Evolutionary conservation across 23 tunicate genomes (phyloP), one percentile per base, ranked within the genome.

Genomic region (Oikopleura vanhoeffeni): DNA sequence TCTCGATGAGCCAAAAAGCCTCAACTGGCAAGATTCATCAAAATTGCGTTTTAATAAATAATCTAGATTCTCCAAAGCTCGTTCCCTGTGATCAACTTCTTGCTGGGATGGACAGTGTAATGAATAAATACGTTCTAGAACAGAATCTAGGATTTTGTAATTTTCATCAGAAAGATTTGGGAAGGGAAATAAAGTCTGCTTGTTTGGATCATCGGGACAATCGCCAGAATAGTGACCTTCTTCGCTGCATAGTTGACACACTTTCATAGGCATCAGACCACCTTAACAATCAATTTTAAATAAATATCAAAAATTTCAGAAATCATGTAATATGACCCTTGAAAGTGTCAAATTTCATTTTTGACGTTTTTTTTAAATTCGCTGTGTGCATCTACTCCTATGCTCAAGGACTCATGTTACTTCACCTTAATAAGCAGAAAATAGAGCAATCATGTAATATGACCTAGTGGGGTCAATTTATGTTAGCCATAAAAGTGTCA

Each of bases 1-100:
- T 40, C 91, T 71, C 0, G 97, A 91, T 33, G 96, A 90, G 0
- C 99, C 99, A 76, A 95, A 95, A 84, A 95, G 85, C 18, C 57
- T 83, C 87, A 93, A 86, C 32, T 39, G 30, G 3, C 85, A 84
- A 4, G 75, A 58, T 0, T 77, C 30, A 86, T 90, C 83, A 88
- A 76, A 93, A 38, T 86, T 76, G 1, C 3, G 24, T 49, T 49
- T 49, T 24, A 49, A 49, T 8, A 49, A 13, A 24, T 8, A 13
- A 13, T 49, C 18, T 8, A 49, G 64, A 49, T 49, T 49, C 24
- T 49, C 64, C 13, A 49, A 24, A 24, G 64, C 64, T 24, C 24
- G 13, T 49, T 49, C 64, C 13, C 64, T 13, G 64, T 49, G 64
- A 49, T 49, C 24, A 24, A 49, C 64, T 24, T 49, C 18, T 49